These are phyloP conservation scores for Trichogramma dendrolimi DNA, from an alignment of 2,888 invertebrate genomes.

Conservation along the genomic window DNA sequence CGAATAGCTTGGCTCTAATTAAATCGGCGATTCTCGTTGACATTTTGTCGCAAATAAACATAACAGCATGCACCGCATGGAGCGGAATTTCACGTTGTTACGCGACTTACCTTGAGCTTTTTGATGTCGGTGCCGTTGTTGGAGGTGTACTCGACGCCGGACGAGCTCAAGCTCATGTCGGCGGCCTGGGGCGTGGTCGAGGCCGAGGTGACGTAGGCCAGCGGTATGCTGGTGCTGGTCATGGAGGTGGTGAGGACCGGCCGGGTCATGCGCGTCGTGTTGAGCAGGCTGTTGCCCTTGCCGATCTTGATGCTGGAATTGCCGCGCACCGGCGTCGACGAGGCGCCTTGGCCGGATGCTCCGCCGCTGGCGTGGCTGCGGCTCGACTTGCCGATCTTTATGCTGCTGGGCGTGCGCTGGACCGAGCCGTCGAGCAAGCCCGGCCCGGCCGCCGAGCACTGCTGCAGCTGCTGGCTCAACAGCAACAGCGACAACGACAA, in stretches of 20 bases:
- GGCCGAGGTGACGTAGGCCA: conserved; percentile 13
- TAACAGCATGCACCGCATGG: too few species aligned
- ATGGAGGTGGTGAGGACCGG: conserved; percentile 18
- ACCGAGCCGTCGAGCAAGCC: neutral
- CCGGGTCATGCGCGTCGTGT: conserved; percentile 14
- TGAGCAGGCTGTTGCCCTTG: conserved; percentile 16
- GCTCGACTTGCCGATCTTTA: conserved; percentile 22
- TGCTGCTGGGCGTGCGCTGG: conserved; percentile 12
- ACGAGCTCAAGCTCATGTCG: neutral
- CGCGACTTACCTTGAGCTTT: conserved; percentile 16
- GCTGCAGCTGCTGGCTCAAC: too few species aligned
- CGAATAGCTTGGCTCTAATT: too few species aligned
- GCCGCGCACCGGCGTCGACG: neutral
- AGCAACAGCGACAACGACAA: too few species aligned
- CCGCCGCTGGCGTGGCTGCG: conserved; percentile 1
- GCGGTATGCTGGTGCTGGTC: conserved; percentile 23
- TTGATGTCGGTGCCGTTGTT: conserved; percentile 17
- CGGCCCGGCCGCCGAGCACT: neutral
- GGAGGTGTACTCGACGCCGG: neutral
- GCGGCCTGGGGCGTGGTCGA: conserved; percentile 10
- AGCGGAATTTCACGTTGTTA: too few species aligned
- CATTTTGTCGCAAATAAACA: too few species aligned
- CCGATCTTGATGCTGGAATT: conserved; percentile 24
- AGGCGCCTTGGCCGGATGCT: neutral
- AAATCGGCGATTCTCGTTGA: too few species aligned